These are phyloP conservation scores for Rhabdomys dilectus DNA, from an alignment of 2,113 vertebrate species.

Conservation along the genomic window DNA sequence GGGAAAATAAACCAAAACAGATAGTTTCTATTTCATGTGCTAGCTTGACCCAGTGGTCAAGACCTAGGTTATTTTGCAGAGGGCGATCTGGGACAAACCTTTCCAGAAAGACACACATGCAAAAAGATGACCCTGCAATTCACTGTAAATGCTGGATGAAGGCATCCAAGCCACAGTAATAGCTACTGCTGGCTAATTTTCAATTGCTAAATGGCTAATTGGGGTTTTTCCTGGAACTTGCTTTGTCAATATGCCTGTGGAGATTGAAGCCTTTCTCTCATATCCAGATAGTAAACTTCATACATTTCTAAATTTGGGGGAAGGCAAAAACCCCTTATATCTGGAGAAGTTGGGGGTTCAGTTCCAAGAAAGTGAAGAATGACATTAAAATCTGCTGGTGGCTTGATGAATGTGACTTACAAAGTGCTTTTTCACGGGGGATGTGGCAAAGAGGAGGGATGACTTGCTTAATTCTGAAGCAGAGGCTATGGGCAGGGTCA, in stretches of 20 bases:
- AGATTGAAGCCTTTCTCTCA: neutral
- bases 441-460: neutral
- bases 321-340: neutral
- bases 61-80: neutral
- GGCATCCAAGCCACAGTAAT: too few relatives aligned
- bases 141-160: neutral
- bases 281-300: neutral
- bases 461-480: neutral
- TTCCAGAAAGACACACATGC: neutral
- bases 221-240: neutral
- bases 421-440: neutral
- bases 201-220: neutral
- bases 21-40: neutral
- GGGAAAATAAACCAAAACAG: neutral
- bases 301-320: neutral
- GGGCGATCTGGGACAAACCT: neutral
- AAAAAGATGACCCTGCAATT: neutral
- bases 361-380: neutral
- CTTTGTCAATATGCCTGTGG: neutral
- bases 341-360: neutral
- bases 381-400: neutral
- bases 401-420: neutral
- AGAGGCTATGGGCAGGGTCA: conserved; percentile 21
- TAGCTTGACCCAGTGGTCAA: neutral
- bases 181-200: neutral